phyloP scores from a whole-genome alignment of 2,113 vertebrate species.

The Cygnus atratus region DNA sequence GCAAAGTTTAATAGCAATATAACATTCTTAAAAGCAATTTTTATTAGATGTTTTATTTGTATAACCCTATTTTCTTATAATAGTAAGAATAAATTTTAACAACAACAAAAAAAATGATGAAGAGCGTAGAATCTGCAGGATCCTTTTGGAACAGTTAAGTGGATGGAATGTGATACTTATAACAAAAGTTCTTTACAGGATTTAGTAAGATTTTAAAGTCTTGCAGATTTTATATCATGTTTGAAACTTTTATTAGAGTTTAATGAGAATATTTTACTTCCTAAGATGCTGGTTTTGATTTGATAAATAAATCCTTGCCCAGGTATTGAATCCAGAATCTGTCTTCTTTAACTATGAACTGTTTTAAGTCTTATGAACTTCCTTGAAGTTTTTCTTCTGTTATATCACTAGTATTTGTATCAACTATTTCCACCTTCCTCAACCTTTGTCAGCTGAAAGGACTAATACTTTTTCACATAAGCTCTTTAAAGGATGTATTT shows the following conservation, averaged over 20 bases:
- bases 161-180: constrained; percentile 11
- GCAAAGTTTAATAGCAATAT: constrained; percentile 64
- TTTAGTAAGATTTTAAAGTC: constrained; percentile 14
- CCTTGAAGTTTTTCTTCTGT: background rate
- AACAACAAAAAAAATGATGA: background rate
- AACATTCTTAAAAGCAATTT: constrained; percentile 59
- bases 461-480: background rate
- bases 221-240: constrained; percentile 12
- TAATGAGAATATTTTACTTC: constrained; percentile 62
- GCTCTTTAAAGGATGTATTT: background rate
- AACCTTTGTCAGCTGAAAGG: background rate
- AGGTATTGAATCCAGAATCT: constrained; percentile 5
- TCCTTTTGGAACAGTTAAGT: constrained; percentile 1
- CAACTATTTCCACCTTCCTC: background rate
- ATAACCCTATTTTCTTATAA: constrained; percentile 21
- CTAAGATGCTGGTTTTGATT: constrained; percentile 55
- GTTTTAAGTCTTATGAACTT: background rate
- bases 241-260: constrained; percentile 53
- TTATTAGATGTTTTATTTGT: constrained; percentile 55
- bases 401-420: background rate
- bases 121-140: background rate
- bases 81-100: constrained; percentile 28
- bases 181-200: constrained; percentile 30
- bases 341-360: background rate
- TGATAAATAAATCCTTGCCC: constrained; percentile 45